A percentile compares a stretch with the other conserved stretches of the same genome.
Conservation (phyloP, 2,113 vertebrate species). For the Pseudolaguvia tuberculata region DNA sequence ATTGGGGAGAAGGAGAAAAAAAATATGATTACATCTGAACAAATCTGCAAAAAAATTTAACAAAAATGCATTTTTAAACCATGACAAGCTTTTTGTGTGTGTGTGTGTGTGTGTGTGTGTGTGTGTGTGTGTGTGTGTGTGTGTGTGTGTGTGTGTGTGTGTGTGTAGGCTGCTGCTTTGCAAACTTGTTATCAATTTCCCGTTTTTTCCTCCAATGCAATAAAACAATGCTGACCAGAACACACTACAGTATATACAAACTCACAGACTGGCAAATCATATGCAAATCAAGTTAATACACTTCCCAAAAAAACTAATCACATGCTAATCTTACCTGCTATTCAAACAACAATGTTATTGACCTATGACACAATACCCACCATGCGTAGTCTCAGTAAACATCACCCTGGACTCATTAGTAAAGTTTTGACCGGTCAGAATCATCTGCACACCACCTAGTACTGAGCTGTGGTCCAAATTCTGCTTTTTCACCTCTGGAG, state of each 20-base stretch:
- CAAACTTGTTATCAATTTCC: slow-evolving; percentile 40
- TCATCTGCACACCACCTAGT: slow-evolving; percentile 89
- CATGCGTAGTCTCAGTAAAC: slow-evolving; percentile 90
- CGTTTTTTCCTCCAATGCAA: slow-evolving; percentile 22
- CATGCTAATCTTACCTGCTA: slow-evolving; percentile 33
- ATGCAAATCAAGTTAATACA: slow-evolving; percentile 59
- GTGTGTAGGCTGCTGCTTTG: slow-evolving; percentile 42
- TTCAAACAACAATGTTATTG: background rate
- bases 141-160: slow-evolving; percentile 11
- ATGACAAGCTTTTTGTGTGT: too few species aligned
- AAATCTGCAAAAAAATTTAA: too few species aligned
- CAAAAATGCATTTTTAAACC: too few species aligned
- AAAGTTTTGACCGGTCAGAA: slow-evolving; percentile 91
- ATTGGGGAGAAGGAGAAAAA: too few species aligned
- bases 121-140: background rate
- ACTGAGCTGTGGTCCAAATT: slow-evolving; percentile 83
- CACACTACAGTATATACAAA: slow-evolving; percentile 46
- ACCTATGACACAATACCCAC: slow-evolving; percentile 62
- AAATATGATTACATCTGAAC: background rate
- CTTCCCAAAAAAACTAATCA: slow-evolving; percentile 46
- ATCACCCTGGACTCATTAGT: slow-evolving; percentile 91
- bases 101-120: slow-evolving; percentile 24
- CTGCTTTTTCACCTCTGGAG: slow-evolving; percentile 86
- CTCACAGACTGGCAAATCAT: slow-evolving; percentile 43
- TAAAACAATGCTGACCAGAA: slow-evolving; percentile 31